Conservation (phyloP, 1,140 invertebrate species). For the Proctacanthus coquilletti region DNA sequence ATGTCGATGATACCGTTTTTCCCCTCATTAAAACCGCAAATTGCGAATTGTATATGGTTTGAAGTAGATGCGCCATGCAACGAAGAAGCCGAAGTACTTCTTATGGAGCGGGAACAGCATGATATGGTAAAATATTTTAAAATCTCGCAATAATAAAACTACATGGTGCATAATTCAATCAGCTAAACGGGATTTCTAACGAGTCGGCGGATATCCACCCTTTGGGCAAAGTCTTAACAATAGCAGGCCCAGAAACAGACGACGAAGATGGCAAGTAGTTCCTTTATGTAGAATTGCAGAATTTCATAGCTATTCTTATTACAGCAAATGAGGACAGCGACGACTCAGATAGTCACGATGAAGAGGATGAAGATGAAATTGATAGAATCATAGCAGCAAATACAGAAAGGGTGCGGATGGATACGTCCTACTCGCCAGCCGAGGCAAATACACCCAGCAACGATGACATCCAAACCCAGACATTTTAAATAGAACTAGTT, state of each 20-base stretch:
- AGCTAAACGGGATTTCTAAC: slow-evolving; percentile 23
- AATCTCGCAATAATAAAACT: background rate
- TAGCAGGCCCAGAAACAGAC: slow-evolving; percentile 24
- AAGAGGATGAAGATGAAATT: slow-evolving; percentile 27
- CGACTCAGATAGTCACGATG: slow-evolving; percentile 26
- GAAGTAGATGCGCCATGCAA: slow-evolving; percentile 14
- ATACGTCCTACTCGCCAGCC: no score
- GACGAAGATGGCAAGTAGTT: slow-evolving; percentile 22
- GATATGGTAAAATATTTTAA: slow-evolving; percentile 15
- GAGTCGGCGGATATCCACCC: slow-evolving; percentile 21
- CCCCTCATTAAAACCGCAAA: slow-evolving; percentile 19
- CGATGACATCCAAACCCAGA: no score
- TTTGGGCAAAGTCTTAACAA: slow-evolving; percentile 22
- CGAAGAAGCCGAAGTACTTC: slow-evolving; percentile 21
- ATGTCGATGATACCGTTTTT: slow-evolving; percentile 29
- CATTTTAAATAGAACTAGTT: no score
- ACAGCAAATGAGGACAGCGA: slow-evolving; percentile 27
- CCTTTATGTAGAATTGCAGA: background rate
- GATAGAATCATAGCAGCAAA: slow-evolving; percentile 21
- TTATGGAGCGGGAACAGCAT: slow-evolving; percentile 22
- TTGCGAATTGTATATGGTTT: slow-evolving; percentile 24
- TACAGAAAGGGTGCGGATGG: slow-evolving; percentile 13
- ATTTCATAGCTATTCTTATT: background rate
- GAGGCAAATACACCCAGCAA: no score
- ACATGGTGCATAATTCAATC: background rate